Percentiles rank a stretch among this genome's conserved stretches.
phyloP scores from a whole-genome alignment of 2,113 vertebrate species.

The Nesogale talazaci region DNA sequence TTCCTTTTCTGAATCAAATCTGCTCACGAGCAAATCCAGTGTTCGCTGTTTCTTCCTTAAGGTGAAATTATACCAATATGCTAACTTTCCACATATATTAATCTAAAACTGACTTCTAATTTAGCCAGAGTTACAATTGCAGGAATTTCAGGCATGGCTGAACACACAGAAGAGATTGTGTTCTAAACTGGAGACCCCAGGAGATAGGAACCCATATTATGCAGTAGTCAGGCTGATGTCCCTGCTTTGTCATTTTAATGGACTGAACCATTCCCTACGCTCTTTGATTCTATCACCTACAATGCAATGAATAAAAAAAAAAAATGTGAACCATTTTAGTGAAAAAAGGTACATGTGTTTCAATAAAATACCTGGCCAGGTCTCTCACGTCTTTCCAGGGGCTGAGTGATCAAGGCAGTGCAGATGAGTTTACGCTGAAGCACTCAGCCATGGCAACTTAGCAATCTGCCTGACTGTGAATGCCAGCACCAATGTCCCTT shows the following conservation, averaged over 20 bases:
- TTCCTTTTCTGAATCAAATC: constrained; percentile 47
- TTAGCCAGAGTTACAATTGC: constrained; percentile 62
- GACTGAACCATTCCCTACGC: neutral
- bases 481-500: neutral
- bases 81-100: constrained; percentile 61
- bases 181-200: neutral
- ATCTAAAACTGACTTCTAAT: constrained; percentile 67
- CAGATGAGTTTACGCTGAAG: neutral
- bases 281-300: neutral
- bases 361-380: neutral
- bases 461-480: neutral
- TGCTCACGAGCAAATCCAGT: constrained; percentile 40
- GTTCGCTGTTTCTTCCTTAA: constrained; percentile 36
- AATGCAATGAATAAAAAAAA: neutral
- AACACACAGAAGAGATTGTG: neutral
- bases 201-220: neutral
- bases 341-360: neutral
- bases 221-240: neutral
- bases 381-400: neutral
- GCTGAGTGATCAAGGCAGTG: neutral
- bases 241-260: neutral
- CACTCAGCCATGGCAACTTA: neutral
- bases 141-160: constrained; percentile 36
- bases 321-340: neutral
- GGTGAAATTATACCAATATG: constrained; percentile 67